Evolutionary conservation across 1,140 invertebrate species (phyloP).

Genomic region (Cataglyphis hispanica): DNA sequence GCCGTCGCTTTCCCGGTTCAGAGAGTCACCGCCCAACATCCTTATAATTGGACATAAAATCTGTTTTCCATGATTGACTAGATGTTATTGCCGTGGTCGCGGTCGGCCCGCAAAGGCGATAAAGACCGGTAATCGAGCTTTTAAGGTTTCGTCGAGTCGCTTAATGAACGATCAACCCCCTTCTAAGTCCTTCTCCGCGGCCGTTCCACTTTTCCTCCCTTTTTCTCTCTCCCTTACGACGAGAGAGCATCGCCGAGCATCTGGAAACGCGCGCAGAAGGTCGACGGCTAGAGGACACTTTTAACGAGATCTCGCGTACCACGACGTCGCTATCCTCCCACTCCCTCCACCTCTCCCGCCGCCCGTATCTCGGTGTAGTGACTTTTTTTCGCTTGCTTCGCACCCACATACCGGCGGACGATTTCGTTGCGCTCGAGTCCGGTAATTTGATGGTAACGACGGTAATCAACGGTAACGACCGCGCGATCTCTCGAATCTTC

Average conservation of each 20-base stretch:
- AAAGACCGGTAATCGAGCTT: constrained; percentile 65
- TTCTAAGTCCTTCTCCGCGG: constrained; percentile 31
- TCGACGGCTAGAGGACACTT: constrained; percentile 65
- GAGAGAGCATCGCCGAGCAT: constrained; percentile 26
- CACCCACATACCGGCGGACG: constrained; percentile 22
- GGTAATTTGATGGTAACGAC: constrained; percentile 71
- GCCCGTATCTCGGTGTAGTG: constrained; percentile 21
- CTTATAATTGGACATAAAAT: constrained; percentile 75
- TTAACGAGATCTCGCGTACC: constrained; percentile 63
- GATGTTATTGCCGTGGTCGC: constrained; percentile 43
- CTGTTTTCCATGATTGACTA: constrained; percentile 73
- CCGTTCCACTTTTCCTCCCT: constrained; percentile 27
- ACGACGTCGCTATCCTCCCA: constrained; percentile 27
- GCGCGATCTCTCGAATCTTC: constrained; percentile 31
- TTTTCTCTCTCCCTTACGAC: neutral
- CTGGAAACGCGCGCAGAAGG: constrained; percentile 39
- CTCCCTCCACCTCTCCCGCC: neutral
- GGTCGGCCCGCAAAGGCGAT: constrained; percentile 33
- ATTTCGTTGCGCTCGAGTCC: constrained; percentile 57
- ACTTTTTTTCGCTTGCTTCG: constrained; percentile 42
- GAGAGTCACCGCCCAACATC: neutral
- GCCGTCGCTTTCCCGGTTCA: neutral
- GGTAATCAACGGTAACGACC: constrained; percentile 71
- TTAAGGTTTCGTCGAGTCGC: constrained; percentile 55
- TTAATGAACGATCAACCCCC: constrained; percentile 42